These are phyloP conservation scores for Hyles euphorbiae DNA, from an alignment of 1,140 invertebrate genomes.

Conservation along the genomic window DNA sequence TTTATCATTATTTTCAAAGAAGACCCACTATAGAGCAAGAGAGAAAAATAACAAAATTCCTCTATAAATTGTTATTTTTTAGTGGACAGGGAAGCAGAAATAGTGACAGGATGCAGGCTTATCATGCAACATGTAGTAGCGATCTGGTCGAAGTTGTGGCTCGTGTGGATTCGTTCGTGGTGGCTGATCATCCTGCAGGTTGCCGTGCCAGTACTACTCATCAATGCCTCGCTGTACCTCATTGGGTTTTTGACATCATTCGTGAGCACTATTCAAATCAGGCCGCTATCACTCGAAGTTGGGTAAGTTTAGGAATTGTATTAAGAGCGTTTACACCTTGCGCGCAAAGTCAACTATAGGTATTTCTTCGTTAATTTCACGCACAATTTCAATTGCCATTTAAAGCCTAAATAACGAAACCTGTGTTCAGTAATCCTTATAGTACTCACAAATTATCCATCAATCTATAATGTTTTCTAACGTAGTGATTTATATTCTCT, in stretches of 20 bases:
- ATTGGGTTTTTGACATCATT: slow-evolving; percentile 38
- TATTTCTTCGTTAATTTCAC: too few relatives aligned
- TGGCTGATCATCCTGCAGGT: slow-evolving; percentile 48
- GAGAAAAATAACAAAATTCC: background rate
- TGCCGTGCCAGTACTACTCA: slow-evolving; percentile 44
- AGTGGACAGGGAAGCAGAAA: slow-evolving; percentile 8
- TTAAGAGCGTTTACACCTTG: too few relatives aligned
- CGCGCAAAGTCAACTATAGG: too few relatives aligned
- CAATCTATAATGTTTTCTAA: too few relatives aligned
- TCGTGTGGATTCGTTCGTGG: slow-evolving; percentile 53
- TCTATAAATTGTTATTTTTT: background rate
- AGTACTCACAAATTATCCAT: too few relatives aligned
- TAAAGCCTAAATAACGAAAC: too few relatives aligned
- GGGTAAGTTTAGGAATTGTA: slow-evolving; percentile 36
- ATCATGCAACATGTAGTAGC: slow-evolving; percentile 42
- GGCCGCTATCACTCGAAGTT: slow-evolving; percentile 39
- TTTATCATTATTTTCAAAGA: too few relatives aligned
- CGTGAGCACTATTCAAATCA: slow-evolving; percentile 24
- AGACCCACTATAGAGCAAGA: too few relatives aligned
- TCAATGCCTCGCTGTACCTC: slow-evolving; percentile 43
- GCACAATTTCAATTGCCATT: too few relatives aligned
- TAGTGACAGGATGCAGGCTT: slow-evolving; percentile 33
- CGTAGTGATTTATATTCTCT: too few relatives aligned
- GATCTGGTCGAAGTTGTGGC: slow-evolving; percentile 53
- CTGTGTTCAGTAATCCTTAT: too few relatives aligned